These are phyloP conservation scores for Teinopalpus imperialis DNA, from an alignment of 2,888 invertebrate species.

Conservation along the genomic window DNA sequence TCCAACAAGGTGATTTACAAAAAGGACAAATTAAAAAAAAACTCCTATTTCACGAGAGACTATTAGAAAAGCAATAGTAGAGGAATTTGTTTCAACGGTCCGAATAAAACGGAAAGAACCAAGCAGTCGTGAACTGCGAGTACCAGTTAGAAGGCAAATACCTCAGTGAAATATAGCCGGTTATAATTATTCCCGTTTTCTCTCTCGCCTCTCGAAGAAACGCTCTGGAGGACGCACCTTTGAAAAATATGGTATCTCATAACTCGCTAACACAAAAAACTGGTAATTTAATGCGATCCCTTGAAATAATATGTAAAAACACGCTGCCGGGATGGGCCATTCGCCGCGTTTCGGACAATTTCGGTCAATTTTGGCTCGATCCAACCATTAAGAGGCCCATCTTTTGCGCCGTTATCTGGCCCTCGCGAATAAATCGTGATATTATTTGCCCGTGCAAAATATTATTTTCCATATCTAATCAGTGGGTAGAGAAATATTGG, in stretches of 20 bases:
- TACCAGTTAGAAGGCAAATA: constrained; percentile 24
- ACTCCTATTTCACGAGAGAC: no score
- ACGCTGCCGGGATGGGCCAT: constrained; percentile 49
- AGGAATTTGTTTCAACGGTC: not conserved
- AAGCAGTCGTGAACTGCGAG: constrained; percentile 1
- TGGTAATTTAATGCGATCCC: constrained; percentile 69
- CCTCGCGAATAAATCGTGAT: constrained; percentile 69
- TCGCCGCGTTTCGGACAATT: constrained; percentile 55
- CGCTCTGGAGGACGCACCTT: constrained; percentile 61
- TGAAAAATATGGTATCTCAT: constrained; percentile 72
- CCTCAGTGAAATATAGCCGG: constrained; percentile 33
- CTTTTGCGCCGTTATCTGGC: constrained; percentile 66
- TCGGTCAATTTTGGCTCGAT: constrained; percentile 58
- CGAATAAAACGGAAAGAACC: not conserved
- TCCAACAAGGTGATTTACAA: no score
- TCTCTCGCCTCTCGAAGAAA: constrained; percentile 56
- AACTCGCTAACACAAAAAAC: constrained; percentile 60
- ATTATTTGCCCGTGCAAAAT: constrained; percentile 67
- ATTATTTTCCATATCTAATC: constrained; percentile 77
- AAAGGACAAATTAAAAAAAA: no score
- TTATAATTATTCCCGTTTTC: constrained; percentile 58
- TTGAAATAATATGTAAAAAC: constrained; percentile 76
- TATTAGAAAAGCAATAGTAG: no score
- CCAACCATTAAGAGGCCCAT: constrained; percentile 64
- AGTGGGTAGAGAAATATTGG: constrained; percentile 61